Evolutionary conservation across 2,797 vertebrate genomes (phyloP), one percentile per base, ranked within the genome.

Genomic region (Acrossocheilus fasciatus): DNA sequence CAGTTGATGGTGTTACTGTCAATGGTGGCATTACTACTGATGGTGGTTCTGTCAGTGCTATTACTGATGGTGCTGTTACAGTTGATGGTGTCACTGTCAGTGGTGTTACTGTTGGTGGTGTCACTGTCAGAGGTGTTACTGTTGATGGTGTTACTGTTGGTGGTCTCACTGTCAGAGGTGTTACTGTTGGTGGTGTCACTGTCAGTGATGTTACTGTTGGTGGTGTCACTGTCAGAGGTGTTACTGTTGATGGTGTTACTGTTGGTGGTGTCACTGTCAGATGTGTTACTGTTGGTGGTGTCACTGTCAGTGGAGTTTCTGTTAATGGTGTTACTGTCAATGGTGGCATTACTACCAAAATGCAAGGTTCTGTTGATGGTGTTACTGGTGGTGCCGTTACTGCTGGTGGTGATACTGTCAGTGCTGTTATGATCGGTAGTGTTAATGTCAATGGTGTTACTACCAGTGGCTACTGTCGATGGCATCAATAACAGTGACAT

Each of bases 281-380:
- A n/a, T 8, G 2, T 8, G 18, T 54, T 23, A 54, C 18, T 20
- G 52, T 54, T 20, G 7, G 8, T 54, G 18, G 62, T 15, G 52
- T 52, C 1, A 50, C 54, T 23, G 20, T 59, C 6, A 0, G 3
- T 54, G 14, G 17, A 7, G 18, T 18, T 2, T 0, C 2, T 1
- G 1, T 6, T 7, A 2, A 2, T 11, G 43, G 43, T 52, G 6
- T 52, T 18, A 52, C 50, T 54, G 18, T 45, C 10, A 45, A 4
- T 20, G 8, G 7, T 59, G 23, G 7, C 17, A 17, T 52, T 52
- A 52, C 57, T 59, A 11, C 43, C 26, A 26, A 26, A 26, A 26
- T 26, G 26, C 26, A 1, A 26, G 45, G 11, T 47, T 12, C 43
- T 45, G 54, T 59, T 3, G 15, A 20, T 10, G 20, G 4, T n/a